These are phyloP conservation scores for Mylabris phalerata DNA, from an alignment of 1,140 invertebrate genomes.

Conservation along the genomic window DNA sequence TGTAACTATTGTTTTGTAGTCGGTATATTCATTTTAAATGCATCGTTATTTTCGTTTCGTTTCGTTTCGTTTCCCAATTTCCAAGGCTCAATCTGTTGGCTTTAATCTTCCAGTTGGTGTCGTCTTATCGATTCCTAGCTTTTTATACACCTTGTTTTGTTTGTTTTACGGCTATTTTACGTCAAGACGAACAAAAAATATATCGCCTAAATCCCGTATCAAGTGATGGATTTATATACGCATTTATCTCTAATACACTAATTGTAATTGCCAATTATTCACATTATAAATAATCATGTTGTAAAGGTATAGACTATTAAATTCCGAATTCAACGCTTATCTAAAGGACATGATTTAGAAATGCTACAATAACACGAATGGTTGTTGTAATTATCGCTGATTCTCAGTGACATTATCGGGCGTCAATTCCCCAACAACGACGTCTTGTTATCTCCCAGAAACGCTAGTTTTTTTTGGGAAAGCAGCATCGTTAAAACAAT, in stretches of 20 bases:
- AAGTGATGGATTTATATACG: slow-evolving; percentile 5
- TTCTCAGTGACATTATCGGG: no score
- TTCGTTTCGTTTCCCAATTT: slow-evolving; percentile 33
- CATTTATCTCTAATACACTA: no score
- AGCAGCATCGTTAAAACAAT: not conserved
- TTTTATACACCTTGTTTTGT: slow-evolving; percentile 30
- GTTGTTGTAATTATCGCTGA: no score
- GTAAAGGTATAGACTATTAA: no score
- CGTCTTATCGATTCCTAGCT: slow-evolving; percentile 28
- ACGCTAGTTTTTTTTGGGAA: not conserved
- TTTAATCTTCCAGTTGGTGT: slow-evolving; percentile 34
- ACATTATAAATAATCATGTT: no score
- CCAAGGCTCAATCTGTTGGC: slow-evolving; percentile 37
- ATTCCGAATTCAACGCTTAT: no score
- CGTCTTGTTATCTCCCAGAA: not conserved
- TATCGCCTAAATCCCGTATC: slow-evolving; percentile 4
- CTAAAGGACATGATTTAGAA: no score
- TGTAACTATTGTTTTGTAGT: slow-evolving; percentile 14
- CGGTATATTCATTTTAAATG: slow-evolving; percentile 28
- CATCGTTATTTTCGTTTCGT: slow-evolving; percentile 36
- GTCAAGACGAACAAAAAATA: slow-evolving; percentile 8
- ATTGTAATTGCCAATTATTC: no score
- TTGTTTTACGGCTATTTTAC: slow-evolving; percentile 24
- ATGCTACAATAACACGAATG: no score
- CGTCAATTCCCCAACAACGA: not conserved